Base-by-base conservation (phyloP, 2,888 invertebrate species). In the Cecidostiba fungosa region DNA sequence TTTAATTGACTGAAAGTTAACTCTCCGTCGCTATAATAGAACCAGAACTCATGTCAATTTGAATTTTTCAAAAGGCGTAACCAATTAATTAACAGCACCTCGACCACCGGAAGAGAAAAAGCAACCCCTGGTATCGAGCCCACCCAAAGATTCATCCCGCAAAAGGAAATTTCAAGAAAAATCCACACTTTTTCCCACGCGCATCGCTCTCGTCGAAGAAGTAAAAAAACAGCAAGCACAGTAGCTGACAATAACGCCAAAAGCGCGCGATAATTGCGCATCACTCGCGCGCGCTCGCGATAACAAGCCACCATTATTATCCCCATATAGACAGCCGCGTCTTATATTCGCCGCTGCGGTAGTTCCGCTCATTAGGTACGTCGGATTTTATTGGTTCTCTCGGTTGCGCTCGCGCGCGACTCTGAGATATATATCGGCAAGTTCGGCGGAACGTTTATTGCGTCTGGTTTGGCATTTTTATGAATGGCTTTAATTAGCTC, bases 401-500 rank as follows among this genome's bases (percentile, higher is more conserved):
- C 54, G 50, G 66, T 39, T 78, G 47, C 66, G 66, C 36, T 23
- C 23, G 26, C n/a, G 26, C 77, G 50, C 19, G 72, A 54, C 66
- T 36, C 72, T 50, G 77, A 77, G 84, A 84, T 78, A 73, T 74
- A 82, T 54, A 82, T 84, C 84, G 74, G 84, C 72, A 39, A 72
- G 70, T 82, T 76, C 66, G 77, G 82, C 77, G 69, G 69, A 29
- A 74, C 77, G 74, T 85, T 81, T 85, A 85, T 81, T 85, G 70
- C 77, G 23, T 77, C 66, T 81, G 81, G 72, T 80, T 82, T 73
- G 77, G 73, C 66, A 82, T 82, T 85, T 79, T 84, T 84, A 74
- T 54, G 74, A 84, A 74, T 78, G 84, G 23, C 76, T 62, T 72
- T 85, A 85, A 85, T 85, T 85, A 82, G 81, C 85, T 77, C 36